Conservation (phyloP, 2,113 vertebrate genomes). For the Cariama cristata region DNA sequence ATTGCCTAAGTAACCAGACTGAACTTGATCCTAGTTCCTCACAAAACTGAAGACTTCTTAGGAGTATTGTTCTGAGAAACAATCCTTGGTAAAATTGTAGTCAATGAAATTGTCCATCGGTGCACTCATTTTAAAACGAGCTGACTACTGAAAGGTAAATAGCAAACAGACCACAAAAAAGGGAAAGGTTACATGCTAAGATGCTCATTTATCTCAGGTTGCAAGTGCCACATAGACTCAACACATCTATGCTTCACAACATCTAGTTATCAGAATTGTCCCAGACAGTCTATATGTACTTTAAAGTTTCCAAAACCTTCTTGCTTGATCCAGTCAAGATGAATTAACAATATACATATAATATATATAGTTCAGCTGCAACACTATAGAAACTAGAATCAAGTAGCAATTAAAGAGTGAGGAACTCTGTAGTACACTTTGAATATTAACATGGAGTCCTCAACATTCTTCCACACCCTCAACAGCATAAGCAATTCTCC, state of each 20-base stretch:
- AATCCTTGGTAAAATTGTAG: background rate
- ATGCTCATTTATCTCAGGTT: background rate
- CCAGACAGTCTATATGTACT: background rate
- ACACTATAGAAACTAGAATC: background rate
- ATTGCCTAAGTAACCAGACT: background rate
- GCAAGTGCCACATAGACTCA: background rate
- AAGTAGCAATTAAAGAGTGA: background rate
- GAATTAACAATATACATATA: background rate
- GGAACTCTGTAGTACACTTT: background rate
- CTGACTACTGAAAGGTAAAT: background rate
- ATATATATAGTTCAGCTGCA: background rate
- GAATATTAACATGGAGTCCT: background rate
- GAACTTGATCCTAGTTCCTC: background rate
- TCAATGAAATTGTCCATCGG: fast-evolving
- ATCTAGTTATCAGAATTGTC: background rate
- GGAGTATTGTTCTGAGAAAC: background rate
- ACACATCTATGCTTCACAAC: background rate
- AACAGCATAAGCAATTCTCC: background rate
- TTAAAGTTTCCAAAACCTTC: background rate
- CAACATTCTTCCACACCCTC: background rate
- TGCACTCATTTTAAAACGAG: background rate
- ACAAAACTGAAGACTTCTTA: background rate
- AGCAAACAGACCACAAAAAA: background rate
- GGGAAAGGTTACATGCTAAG: background rate
- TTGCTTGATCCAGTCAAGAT: background rate